A percentile compares a stretch with the other conserved stretches of the same genome.
Evolutionary conservation across 2,888 invertebrate species (phyloP).

Genomic region (Griposia aprilina): DNA sequence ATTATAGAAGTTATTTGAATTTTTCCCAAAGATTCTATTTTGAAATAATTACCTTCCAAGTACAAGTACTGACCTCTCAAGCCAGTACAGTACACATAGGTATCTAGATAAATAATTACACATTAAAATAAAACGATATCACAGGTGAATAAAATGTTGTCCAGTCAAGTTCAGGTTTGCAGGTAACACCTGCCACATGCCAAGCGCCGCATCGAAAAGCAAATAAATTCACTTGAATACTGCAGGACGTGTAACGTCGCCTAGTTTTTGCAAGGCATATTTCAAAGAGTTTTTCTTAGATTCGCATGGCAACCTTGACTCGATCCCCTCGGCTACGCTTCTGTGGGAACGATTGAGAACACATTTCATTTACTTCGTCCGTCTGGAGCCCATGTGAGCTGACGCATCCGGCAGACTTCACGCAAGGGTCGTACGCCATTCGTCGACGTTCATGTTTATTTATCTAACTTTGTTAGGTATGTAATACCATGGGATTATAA

Average conservation of each 20-base stretch:
- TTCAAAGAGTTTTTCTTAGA: constrained; percentile 84
- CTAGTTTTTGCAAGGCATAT: constrained; percentile 82
- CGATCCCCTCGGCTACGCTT: constrained; percentile 82
- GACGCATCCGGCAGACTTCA: constrained; percentile 84
- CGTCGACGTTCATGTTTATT: constrained; percentile 79
- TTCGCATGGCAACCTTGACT: constrained; percentile 87
- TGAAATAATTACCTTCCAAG: constrained; percentile 13
- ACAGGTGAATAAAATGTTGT: constrained; percentile 81
- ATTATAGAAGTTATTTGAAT: neutral
- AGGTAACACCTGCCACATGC: constrained; percentile 82
- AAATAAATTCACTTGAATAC: constrained; percentile 81
- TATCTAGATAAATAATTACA: constrained; percentile 66
- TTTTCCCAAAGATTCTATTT: neutral
- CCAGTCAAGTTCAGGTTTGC: constrained; percentile 82
- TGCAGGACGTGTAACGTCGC: constrained; percentile 78
- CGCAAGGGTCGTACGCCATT: constrained; percentile 73
- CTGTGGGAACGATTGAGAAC: constrained; percentile 87
- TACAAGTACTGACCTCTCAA: constrained; percentile 24
- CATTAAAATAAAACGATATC: constrained; percentile 71
- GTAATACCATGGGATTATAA: constrained; percentile 27
- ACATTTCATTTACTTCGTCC: constrained; percentile 82
- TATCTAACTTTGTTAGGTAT: constrained; percentile 75
- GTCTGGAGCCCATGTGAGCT: constrained; percentile 89
- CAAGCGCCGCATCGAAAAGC: constrained; percentile 77
- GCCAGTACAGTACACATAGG: constrained; percentile 40